Evolutionary conservation across 2,797 vertebrate genomes (phyloP).

Genomic region (Buphagus erythrorhynchus): DNA sequence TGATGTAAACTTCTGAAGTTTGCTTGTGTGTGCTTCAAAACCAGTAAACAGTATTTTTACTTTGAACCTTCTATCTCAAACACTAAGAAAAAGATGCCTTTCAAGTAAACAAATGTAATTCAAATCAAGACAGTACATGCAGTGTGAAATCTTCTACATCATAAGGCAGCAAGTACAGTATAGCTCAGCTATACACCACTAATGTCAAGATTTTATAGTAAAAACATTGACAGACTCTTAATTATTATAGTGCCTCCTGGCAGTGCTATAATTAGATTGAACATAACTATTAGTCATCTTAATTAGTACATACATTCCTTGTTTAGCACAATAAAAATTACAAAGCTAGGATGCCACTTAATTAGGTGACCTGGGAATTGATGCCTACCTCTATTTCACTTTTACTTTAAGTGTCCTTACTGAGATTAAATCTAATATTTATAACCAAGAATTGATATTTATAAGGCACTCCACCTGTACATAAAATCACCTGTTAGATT

Average conservation of each 20-base stretch:
- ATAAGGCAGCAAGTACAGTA: background rate
- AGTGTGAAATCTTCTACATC: background rate
- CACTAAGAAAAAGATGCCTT: background rate
- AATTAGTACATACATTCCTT: slow-evolving; percentile 55
- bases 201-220: slow-evolving; percentile 23
- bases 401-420: slow-evolving; percentile 54
- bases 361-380: slow-evolving; percentile 70
- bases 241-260: slow-evolving; percentile 45
- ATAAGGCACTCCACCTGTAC: slow-evolving; percentile 22
- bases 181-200: background rate
- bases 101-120: slow-evolving; percentile 21
- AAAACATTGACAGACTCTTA: slow-evolving; percentile 50
- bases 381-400: slow-evolving; percentile 53
- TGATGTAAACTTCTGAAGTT: background rate
- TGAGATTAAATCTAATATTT: slow-evolving; percentile 62
- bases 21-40: background rate
- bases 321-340: slow-evolving; percentile 71
- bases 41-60: background rate
- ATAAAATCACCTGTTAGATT: slow-evolving; percentile 57
- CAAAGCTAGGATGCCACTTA: slow-evolving; percentile 62
- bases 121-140: background rate
- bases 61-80: slow-evolving; percentile 36
- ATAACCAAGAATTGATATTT: slow-evolving; percentile 46
- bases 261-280: slow-evolving; percentile 56
- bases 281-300: slow-evolving; percentile 60